phyloP scores from a whole-genome alignment of 2,888 invertebrate genomes.

The Diarsia mendica region DNA sequence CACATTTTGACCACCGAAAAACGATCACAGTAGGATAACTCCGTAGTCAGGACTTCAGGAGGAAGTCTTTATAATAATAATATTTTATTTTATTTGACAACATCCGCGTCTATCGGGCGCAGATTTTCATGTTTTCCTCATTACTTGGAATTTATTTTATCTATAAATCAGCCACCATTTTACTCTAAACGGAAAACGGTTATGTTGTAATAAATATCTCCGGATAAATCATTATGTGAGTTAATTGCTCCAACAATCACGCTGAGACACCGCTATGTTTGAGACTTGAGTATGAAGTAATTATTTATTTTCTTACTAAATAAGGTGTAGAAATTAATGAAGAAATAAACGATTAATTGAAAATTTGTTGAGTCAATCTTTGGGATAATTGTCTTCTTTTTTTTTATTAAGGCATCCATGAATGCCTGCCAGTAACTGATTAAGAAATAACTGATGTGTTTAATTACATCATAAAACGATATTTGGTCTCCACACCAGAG shows the following conservation, averaged over 20 bases:
- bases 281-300: slow-evolving; percentile 8
- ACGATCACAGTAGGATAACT: too few species aligned
- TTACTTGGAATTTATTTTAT: not conserved
- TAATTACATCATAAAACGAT: too few species aligned
- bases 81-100: too few species aligned
- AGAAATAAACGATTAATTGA: slow-evolving; percentile 4
- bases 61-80: not conserved
- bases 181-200: slow-evolving; percentile 32
- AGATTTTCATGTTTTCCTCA: not conserved
- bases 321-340: not conserved
- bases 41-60: not conserved
- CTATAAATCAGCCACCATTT: not conserved
- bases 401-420: not conserved
- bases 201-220: slow-evolving; percentile 35
- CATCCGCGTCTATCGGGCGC: too few species aligned
- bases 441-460: too few species aligned
- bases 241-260: slow-evolving; percentile 37
- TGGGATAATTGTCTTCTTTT: not conserved
- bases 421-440: not conserved
- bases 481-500: too few species aligned
- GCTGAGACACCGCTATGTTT: slow-evolving; percentile 34
- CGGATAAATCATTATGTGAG: slow-evolving; percentile 31
- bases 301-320: slow-evolving; percentile 14
- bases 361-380: not conserved
- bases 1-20: not conserved